Base-by-base conservation (phyloP, 37 sponge, comb jelly and placozoan genomes). In the Spongilla lacustris region DNA sequence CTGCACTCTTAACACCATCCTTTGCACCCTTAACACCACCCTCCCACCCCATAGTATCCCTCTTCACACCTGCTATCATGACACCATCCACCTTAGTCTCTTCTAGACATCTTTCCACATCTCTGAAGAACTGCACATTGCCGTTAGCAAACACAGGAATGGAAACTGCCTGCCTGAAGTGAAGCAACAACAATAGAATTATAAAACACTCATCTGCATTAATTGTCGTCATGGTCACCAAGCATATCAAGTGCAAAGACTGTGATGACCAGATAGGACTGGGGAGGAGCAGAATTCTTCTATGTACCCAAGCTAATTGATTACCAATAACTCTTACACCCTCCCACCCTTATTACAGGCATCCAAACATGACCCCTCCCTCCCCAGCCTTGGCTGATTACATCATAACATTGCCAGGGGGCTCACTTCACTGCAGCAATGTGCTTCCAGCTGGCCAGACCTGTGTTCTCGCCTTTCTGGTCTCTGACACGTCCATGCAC, bases 111-210 rank as follows among this genome's bases (percentile, higher is more conserved):
- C 78, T 76, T 36, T 88, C 81, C 22, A 94, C 93, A 82, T 99
- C 98, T 30, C 73, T 78, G 14, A 92, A 81, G 75, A 72, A 95
- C 79, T 89, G 92, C 29, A 99, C 92, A 78, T 99, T 99, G 34
- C 99, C 99, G 84, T 99, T 99, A 41, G 99, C 96, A 93, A 99
- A 95, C 78, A 99, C 96, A 26, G 99, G 99, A 21, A 99, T 97
- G 37, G 46, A 83, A 28, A 99, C 82, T 36, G 74, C 87, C 74
- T 91, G 81, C 68, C 96, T 91, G 31, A 58, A 13, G 4, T 35
- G 21, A 71, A 32, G 21, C 35, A 26, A 41, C 80, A 27, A 12
- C 71, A 10, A 36, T 9, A 30, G 11, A 19, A 81, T 24, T 8
- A 24, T 75, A 34, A 6, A 34, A 34, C 36, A 24, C n/a, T n/a